Conservation (phyloP, 2,113 vertebrate genomes). For the Nycticebus coucang region DNA sequence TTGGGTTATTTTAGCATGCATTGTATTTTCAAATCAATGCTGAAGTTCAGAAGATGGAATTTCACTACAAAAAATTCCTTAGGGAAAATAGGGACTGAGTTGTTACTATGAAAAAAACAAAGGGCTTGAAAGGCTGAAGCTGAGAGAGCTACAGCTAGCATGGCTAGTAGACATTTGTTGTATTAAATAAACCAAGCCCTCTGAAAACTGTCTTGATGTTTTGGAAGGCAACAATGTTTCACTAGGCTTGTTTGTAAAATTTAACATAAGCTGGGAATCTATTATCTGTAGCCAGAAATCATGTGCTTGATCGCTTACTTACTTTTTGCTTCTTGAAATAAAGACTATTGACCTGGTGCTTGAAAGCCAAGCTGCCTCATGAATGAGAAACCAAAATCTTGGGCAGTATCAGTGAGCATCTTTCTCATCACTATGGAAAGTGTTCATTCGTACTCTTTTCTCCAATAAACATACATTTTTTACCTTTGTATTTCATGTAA, state of each 20-base stretch:
- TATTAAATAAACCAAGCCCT: neutral
- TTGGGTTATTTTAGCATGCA: neutral
- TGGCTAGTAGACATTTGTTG: neutral
- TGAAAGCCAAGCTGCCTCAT: neutral
- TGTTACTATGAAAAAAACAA: neutral
- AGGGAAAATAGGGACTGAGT: neutral
- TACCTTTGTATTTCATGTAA: neutral
- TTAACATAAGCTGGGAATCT: neutral
- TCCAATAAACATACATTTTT: neutral
- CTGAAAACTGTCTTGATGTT: neutral
- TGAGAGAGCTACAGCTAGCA: neutral
- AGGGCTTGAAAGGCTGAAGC: neutral
- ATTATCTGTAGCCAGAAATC: neutral
- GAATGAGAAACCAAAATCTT: neutral
- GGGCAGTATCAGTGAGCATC: neutral
- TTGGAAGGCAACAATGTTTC: neutral
- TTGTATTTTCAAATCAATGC: neutral
- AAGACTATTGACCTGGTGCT: neutral
- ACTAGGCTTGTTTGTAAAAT: neutral
- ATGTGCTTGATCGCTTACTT: neutral
- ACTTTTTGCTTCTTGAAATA: neutral
- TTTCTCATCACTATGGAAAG: neutral
- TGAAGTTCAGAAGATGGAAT: neutral
- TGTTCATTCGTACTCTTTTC: neutral
- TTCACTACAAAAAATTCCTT: neutral